Percentiles rank a stretch among this genome's conserved stretches.
phyloP scores from a whole-genome alignment of 2,113 vertebrate species.

The Thalassarche chlororhynchos region DNA sequence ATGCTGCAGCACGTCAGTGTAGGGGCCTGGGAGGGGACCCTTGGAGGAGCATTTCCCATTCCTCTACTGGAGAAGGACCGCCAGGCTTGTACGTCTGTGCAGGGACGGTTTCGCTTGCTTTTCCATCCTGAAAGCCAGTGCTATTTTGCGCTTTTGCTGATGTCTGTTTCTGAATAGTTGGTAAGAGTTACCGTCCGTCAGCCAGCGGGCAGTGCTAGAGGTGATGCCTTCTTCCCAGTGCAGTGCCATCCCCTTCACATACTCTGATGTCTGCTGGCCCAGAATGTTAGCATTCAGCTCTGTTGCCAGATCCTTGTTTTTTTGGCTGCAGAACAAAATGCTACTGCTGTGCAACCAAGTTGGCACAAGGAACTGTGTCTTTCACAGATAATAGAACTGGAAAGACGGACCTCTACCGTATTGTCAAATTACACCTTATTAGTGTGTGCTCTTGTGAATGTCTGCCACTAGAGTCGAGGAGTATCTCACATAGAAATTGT shows the following conservation, averaged over 20 bases:
- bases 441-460: neutral
- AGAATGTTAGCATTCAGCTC: neutral
- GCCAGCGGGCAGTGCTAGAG: neutral
- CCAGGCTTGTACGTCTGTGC: fast-evolving
- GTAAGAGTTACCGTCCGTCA: neutral
- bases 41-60: neutral
- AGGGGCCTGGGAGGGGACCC: neutral
- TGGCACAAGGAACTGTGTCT: neutral
- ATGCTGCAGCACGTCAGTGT: neutral
- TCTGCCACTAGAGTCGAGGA: neutral
- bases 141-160: neutral
- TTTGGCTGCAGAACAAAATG: constrained; percentile 13
- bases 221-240: neutral
- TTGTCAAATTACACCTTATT: constrained; percentile 41
- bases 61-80: neutral
- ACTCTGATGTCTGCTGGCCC: neutral
- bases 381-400: constrained; percentile 14
- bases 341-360: neutral
- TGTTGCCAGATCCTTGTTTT: neutral
- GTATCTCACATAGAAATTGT: neutral
- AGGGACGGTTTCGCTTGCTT: neutral
- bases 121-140: neutral
- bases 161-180: neutral
- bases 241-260: neutral
- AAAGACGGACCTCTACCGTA: neutral